A percentile compares a stretch with the other conserved stretches of the same genome.
These are phyloP conservation scores for Dryocosmus kuriphilus DNA, from an alignment of 2,888 invertebrate genomes.

Conservation along the genomic window DNA sequence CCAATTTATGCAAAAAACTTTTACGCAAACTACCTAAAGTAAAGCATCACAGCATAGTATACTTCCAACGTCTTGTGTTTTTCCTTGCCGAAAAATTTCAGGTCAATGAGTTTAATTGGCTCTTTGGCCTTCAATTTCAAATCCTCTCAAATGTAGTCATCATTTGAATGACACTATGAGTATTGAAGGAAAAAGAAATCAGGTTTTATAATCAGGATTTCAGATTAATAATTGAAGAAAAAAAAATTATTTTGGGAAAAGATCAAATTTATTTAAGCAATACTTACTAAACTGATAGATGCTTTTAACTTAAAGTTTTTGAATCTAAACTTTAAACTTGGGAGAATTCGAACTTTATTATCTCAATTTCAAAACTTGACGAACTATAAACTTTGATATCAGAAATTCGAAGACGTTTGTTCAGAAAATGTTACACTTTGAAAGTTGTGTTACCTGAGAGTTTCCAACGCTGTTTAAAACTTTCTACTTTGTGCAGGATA, in stretches of 20 bases:
- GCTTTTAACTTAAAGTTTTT: not conserved
- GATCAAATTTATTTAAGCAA: no score
- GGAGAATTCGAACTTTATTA: not conserved
- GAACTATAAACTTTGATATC: not conserved
- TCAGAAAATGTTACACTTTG: not conserved
- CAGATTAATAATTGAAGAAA: not conserved
- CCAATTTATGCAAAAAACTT: not conserved
- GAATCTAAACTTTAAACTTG: slow-evolving; percentile 13
- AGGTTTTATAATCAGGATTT: not conserved
- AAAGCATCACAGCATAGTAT: not conserved
- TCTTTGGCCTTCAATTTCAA: slow-evolving; percentile 19
- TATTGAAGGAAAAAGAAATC: not conserved
- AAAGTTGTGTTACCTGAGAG: not conserved
- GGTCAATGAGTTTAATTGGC: slow-evolving; percentile 37
- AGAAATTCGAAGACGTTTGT: slow-evolving; percentile 11
- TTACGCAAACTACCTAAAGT: not conserved
- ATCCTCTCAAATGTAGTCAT: not conserved
- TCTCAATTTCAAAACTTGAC: slow-evolving; percentile 6
- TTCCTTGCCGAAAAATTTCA: slow-evolving; percentile 15
- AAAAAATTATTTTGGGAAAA: not conserved
- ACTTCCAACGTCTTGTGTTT: not conserved
- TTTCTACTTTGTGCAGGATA: not conserved
- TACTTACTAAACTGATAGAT: not conserved
- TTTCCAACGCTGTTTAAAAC: not conserved
- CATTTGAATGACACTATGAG: not conserved